phyloP scores from a whole-genome alignment of 1,140 invertebrate genomes.

The Trichonephila clavata region DNA sequence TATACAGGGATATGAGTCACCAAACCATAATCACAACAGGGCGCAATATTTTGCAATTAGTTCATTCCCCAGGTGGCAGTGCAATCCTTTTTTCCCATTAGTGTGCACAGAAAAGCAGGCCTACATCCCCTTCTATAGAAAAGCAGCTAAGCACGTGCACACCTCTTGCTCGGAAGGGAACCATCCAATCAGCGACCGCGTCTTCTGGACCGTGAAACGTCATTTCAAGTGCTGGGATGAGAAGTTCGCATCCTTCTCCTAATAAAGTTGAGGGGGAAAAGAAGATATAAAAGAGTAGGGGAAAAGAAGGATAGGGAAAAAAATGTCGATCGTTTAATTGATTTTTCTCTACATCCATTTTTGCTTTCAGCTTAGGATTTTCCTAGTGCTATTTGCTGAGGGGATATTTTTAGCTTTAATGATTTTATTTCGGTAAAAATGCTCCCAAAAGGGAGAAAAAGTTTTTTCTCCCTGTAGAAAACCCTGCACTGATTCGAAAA shows the following conservation, averaged over 20 bases:
- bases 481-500: conserved; percentile 57
- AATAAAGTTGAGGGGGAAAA: conserved; percentile 65
- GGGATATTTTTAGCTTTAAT: conserved; percentile 54
- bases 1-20: conserved; percentile 10
- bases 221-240: conserved; percentile 65
- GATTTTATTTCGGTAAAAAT: conserved; percentile 54
- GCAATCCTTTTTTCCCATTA: conserved; percentile 58
- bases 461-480: background rate
- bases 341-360: conserved; percentile 70
- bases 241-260: conserved; percentile 66
- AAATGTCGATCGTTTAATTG: conserved; percentile 62
- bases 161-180: background rate
- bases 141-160: conserved; percentile 52
- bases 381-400: conserved; percentile 26
- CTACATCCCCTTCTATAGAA: conserved; percentile 19
- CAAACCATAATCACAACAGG: background rate
- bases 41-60: conserved; percentile 50
- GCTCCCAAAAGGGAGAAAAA: background rate
- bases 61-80: conserved; percentile 54
- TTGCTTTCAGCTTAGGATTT: conserved; percentile 34
- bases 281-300: conserved; percentile 34
- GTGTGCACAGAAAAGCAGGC: conserved; percentile 53
- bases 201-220: conserved; percentile 67
- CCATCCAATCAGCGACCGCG: conserved; percentile 63
- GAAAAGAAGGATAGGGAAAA: conserved; percentile 15